Percentiles rank a stretch among this genome's conserved stretches.
Evolutionary conservation across 2,113 vertebrate species (phyloP).

Genomic region (Entosphenus tridentatus): DNA sequence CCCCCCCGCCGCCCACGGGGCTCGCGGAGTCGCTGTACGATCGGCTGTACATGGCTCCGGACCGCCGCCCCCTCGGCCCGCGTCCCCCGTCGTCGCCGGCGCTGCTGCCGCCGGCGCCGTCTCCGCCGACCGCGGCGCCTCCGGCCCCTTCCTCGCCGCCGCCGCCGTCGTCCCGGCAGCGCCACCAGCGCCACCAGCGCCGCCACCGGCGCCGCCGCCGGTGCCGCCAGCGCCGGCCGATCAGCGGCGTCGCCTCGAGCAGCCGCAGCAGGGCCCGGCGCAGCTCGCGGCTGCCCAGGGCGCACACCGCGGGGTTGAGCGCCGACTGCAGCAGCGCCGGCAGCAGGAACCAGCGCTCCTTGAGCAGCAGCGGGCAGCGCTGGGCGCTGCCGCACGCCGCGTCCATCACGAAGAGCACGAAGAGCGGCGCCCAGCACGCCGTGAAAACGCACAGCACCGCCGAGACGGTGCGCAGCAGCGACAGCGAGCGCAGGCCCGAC

Average conservation of each 20-base stretch:
- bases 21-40: too few relatives aligned
- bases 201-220: too few relatives aligned
- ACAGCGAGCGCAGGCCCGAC: conserved; percentile 28
- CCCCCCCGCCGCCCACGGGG: too few relatives aligned
- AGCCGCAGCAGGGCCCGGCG: conserved; percentile 66
- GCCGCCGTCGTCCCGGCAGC: too few relatives aligned
- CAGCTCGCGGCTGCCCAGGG: conserved; percentile 92
- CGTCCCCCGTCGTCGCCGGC: too few relatives aligned
- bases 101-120: too few relatives aligned
- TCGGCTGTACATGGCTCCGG: too few relatives aligned
- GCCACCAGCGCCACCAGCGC: too few relatives aligned
- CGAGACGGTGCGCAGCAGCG: conserved; percentile 82
- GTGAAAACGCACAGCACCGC: conserved; percentile 91
- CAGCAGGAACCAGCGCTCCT: conserved; percentile 80
- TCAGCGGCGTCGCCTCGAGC: conserved; percentile 17
- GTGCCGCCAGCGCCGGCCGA: conserved; percentile 32
- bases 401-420: conserved; percentile 74
- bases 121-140: too few relatives aligned
- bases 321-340: conserved; percentile 82
- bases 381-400: conserved; percentile 47
- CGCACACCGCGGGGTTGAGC: conserved; percentile 91
- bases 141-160: too few relatives aligned
- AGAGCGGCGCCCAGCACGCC: conserved; percentile 82
- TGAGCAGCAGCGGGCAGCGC: conserved; percentile 49
- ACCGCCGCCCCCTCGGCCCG: too few relatives aligned